Conservation (phyloP, 2,113 vertebrate genomes). For the Synchiropus splendidus region DNA sequence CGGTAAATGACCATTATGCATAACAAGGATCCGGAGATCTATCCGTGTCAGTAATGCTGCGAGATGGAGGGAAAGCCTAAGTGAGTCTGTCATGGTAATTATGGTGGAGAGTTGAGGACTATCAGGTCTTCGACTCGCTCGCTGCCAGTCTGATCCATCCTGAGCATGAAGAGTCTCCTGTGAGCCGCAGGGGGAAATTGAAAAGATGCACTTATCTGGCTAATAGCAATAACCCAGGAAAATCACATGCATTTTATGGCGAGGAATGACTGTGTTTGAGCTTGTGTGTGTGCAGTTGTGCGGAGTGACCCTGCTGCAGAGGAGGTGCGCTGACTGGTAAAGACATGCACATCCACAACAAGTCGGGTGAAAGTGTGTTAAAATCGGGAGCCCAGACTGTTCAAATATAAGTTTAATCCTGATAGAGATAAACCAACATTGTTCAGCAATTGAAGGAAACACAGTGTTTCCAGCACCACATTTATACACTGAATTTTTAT, state of each 20-base stretch:
- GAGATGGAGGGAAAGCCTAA: slow-evolving; percentile 54
- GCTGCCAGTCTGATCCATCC: slow-evolving; percentile 40
- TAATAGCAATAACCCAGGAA: slow-evolving; percentile 49
- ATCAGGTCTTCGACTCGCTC: slow-evolving; percentile 42
- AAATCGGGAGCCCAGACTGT: no score
- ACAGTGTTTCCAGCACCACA: no score
- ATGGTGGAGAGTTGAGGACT: slow-evolving; percentile 52
- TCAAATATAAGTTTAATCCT: no score
- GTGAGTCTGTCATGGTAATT: slow-evolving; percentile 61
- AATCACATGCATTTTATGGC: slow-evolving; percentile 48
- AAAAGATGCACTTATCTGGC: slow-evolving; percentile 58
- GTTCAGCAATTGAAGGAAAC: no score
- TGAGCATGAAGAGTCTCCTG: slow-evolving; percentile 51
- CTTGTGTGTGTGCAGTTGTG: slow-evolving; percentile 12
- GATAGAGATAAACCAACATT: no score
- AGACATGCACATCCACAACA: no score
- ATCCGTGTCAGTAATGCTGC: slow-evolving; percentile 38
- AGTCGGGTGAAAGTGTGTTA: no score
- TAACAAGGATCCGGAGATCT: slow-evolving; percentile 41
- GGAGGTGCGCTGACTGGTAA: no score
- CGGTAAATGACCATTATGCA: slow-evolving; percentile 23
- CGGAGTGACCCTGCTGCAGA: slow-evolving; percentile 11
- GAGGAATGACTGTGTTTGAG: slow-evolving; percentile 36
- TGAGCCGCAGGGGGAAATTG: slow-evolving; percentile 35
- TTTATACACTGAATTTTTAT: no score